Conservation (phyloP, 2,888 invertebrate genomes). For the Sycophila texana region DNA sequence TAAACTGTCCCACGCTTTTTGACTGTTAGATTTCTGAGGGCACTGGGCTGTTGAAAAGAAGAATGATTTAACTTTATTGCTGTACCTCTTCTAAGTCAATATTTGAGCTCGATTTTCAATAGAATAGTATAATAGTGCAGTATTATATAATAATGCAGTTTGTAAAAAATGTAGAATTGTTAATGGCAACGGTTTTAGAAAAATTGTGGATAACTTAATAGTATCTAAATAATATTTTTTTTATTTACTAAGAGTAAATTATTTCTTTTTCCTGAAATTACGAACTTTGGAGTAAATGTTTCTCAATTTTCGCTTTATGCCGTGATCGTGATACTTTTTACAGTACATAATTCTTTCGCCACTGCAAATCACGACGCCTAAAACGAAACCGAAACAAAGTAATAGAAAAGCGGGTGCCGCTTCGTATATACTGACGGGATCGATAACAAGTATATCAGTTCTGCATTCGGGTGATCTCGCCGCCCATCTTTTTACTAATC, state of each 20-base stretch:
- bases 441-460: slow-evolving; percentile 62
- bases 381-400: slow-evolving; percentile 60
- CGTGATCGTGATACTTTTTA: slow-evolving; percentile 47
- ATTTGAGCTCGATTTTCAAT: too few relatives aligned
- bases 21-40: not conserved
- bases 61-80: not conserved
- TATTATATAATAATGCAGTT: too few relatives aligned
- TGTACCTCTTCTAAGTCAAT: not conserved
- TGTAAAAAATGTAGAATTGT: too few relatives aligned
- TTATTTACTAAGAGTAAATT: not conserved
- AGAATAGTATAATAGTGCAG: too few relatives aligned
- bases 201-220: too few relatives aligned
- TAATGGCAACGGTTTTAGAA: too few relatives aligned
- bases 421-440: slow-evolving; percentile 67
- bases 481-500: slow-evolving; percentile 67
- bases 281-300: not conserved
- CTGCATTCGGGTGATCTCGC: slow-evolving; percentile 67
- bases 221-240: too few relatives aligned
- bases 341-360: slow-evolving; percentile 52
- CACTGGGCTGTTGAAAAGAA: not conserved
- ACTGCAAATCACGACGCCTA: slow-evolving; percentile 61
- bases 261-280: slow-evolving; percentile 28
- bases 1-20: slow-evolving; percentile 3
- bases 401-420: slow-evolving; percentile 66
- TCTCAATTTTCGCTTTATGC: slow-evolving; percentile 33